Percentiles rank a stretch among this genome's conserved stretches.
phyloP scores from a whole-genome alignment of 1,140 invertebrate genomes.

The Ooceraea biroi region DNA sequence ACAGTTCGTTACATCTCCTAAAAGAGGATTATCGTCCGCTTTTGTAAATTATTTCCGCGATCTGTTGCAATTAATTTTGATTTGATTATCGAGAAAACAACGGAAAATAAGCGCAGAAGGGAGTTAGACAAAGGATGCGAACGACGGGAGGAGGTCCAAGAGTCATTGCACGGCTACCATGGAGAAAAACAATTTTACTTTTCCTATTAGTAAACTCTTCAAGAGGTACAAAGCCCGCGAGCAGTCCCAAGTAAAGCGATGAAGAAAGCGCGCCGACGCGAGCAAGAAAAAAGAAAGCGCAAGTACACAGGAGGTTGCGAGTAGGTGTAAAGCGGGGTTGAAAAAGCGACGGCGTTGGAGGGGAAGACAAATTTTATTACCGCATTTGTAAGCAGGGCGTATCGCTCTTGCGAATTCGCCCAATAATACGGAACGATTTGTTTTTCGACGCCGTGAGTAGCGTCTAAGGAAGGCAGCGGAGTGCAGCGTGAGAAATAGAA shows the following conservation, averaged over 20 bases:
- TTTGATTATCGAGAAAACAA: slow-evolving; percentile 21
- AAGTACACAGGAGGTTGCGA: background rate
- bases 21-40: background rate
- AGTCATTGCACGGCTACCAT: slow-evolving; percentile 4
- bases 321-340: slow-evolving; percentile 14
- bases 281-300: slow-evolving; percentile 20
- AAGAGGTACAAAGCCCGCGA: background rate
- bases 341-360: slow-evolving; percentile 8
- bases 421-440: slow-evolving; percentile 74
- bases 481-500: slow-evolving; percentile 29
- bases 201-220: slow-evolving; percentile 42
- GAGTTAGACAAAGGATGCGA: background rate
- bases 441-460: slow-evolving; percentile 49
- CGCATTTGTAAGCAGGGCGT: slow-evolving; percentile 61
- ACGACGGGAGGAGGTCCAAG: background rate
- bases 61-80: slow-evolving; percentile 40
- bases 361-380: slow-evolving; percentile 72
- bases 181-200: slow-evolving; percentile 58
- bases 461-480: slow-evolving; percentile 25
- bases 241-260: background rate
- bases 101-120: background rate
- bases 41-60: background rate
- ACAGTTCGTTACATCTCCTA: background rate
- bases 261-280: background rate
- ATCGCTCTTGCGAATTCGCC: slow-evolving; percentile 67